These are phyloP conservation scores for Macrotrachela quadricornifera DNA, from an alignment of 1,140 invertebrate species.

Conservation along the genomic window DNA sequence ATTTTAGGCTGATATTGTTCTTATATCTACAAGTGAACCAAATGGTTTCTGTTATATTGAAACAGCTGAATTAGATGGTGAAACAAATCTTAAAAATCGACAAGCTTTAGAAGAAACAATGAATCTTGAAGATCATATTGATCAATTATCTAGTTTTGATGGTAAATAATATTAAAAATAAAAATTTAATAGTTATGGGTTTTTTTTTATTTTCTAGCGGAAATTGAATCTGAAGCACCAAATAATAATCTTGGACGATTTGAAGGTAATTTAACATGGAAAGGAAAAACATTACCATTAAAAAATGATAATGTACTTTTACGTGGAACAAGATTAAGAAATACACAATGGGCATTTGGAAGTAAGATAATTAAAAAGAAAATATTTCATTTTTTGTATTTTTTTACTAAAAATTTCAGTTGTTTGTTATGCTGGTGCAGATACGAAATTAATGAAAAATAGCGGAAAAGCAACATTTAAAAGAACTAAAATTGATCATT, in stretches of 20 bases:
- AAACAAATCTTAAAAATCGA: constrained; percentile 8
- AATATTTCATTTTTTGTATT: neutral
- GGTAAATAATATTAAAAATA: too few relatives aligned
- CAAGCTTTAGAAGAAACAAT: neutral
- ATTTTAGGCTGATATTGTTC: neutral
- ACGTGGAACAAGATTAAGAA: constrained; percentile 45
- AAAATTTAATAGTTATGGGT: too few relatives aligned
- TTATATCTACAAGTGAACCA: constrained; percentile 1
- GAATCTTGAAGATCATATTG: neutral
- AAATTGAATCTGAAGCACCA: constrained; percentile 78
- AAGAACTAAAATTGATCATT: constrained; percentile 85
- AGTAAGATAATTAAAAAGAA: too few relatives aligned
- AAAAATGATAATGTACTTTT: constrained; percentile 84
- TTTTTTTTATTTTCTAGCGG: constrained; percentile 9
- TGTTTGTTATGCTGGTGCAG: constrained; percentile 69
- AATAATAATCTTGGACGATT: constrained; percentile 97
- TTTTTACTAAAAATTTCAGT: constrained; percentile 3
- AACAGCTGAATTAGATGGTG: constrained; percentile 8
- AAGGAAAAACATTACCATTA: constrained; percentile 45
- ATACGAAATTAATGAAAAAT: constrained; percentile 99
- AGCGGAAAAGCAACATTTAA: constrained; percentile 97
- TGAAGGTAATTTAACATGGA: constrained; percentile 46
- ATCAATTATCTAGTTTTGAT: too few relatives aligned
- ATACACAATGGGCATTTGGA: constrained; percentile 7
- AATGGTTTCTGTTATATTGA: constrained; percentile 7